phyloP scores from a whole-genome alignment of 2,113 vertebrate species.

The Pygoscelis antarcticus region DNA sequence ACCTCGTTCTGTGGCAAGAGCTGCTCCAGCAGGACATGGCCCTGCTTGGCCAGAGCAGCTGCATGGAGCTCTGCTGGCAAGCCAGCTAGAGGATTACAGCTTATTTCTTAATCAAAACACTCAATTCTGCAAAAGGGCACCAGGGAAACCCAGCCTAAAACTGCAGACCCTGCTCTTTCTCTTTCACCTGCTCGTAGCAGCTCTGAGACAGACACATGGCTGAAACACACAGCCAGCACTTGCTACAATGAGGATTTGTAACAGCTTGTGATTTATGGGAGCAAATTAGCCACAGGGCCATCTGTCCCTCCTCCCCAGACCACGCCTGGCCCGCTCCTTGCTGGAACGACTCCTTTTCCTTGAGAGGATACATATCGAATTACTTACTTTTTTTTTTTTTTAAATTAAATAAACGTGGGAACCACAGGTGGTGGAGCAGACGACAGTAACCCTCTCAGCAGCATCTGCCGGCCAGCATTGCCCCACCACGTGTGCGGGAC shows the following conservation, averaged over 20 bases:
- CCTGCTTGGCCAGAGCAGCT: neutral
- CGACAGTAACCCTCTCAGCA: neutral
- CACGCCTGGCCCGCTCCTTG: neutral
- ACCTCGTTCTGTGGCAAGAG: neutral
- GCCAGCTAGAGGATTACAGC: neutral
- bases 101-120: constrained; percentile 17
- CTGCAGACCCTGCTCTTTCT: neutral
- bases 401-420: neutral
- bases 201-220: neutral
- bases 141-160: neutral
- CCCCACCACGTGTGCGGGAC: rapidly evolving
- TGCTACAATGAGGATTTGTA: neutral
- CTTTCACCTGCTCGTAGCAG: neutral
- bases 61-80: neutral
- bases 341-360: neutral
- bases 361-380: neutral
- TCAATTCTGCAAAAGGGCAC: neutral
- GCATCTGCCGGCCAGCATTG: neutral
- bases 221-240: neutral
- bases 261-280: neutral
- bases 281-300: neutral
- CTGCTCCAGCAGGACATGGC: neutral
- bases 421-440: neutral
- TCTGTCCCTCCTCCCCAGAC: neutral
- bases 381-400: neutral